Percentiles rank a stretch among this genome's conserved stretches.
These are phyloP conservation scores for Platalea minor DNA, from an alignment of 2,797 vertebrate genomes.

Conservation along the genomic window DNA sequence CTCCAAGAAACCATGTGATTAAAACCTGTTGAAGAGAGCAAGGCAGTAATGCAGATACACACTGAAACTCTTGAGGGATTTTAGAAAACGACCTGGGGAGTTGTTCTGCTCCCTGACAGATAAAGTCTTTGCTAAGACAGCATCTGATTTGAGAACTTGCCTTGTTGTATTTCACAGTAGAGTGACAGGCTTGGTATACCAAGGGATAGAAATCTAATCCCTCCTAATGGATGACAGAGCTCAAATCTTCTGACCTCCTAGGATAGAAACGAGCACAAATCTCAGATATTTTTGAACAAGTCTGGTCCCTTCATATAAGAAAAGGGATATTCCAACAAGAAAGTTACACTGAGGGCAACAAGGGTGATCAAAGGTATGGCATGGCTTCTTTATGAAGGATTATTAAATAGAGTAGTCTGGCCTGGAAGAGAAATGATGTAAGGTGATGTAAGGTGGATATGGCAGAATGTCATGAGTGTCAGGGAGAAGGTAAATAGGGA, in stretches of 20 bases:
- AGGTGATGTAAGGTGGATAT: neutral
- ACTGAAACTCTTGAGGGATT: neutral
- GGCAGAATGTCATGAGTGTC: slow-evolving; percentile 4
- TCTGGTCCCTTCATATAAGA: neutral
- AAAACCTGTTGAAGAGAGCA: neutral
- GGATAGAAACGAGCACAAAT: slow-evolving; percentile 13
- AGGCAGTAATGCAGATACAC: neutral
- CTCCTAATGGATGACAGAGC: neutral
- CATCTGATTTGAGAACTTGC: neutral
- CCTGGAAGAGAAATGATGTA: slow-evolving; percentile 1
- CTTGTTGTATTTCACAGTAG: neutral
- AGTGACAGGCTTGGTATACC: neutral
- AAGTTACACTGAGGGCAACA: neutral
- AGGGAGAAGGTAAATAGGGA: neutral
- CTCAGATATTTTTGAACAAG: neutral
- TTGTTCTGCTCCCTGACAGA: neutral
- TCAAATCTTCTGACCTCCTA: slow-evolving; percentile 19
- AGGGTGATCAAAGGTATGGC: neutral
- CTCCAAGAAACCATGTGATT: neutral
- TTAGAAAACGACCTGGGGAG: neutral
- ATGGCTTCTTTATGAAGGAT: neutral
- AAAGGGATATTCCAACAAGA: neutral
- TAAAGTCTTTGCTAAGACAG: neutral
- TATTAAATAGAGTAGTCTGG: neutral
- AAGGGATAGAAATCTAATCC: slow-evolving; percentile 15